Evolutionary conservation across 1,140 invertebrate genomes (phyloP), one percentile per base, ranked within the genome.

Genomic region (Contarinia nasturtii): DNA sequence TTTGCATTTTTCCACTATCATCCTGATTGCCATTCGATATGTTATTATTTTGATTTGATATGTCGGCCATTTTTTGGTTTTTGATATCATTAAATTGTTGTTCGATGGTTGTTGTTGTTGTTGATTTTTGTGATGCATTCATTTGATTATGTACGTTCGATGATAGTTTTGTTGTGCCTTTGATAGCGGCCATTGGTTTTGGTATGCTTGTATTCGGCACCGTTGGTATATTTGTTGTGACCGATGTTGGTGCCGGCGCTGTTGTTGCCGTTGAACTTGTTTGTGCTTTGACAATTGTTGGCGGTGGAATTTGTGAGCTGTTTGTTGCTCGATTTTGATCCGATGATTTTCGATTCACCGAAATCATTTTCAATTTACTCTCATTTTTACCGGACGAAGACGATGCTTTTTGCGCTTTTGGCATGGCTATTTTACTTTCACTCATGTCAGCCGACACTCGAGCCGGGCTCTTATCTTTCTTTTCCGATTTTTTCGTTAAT

Each of bases 101-200:
- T 41, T 41, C 38, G 38, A n/a, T n/a, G n/a, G n/a, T n/a, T n/a
- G n/a, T n/a, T n/a, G n/a, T 10, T 10, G 27, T 27, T 38, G 36
- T 38, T 38, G 36, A 38, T 38, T n/a, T 38, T 38, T 5, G 36
- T n/a, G 7, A 7, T 14, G 36, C 17, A 5, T 38, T 38, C 5
- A 38, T 38, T 38, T 38, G 12, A 38, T 38, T 17, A 27, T 27
- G 27, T 27, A 10, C 36, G 5, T 19, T 11, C 11, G 18, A 8
- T n/a, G 42, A 20, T 47, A 75, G 69, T 66, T 83, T 84, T 36
- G 75, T 76, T 2, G 81, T 87, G 52, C 86, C 86, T 71, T 90
- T 91, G 3, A 92, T 83, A 48, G 86, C 80, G 12, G 86, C 84
- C 15, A 84, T 89, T 4, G 86, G 87, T 66, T 91, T 91, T 1